Evolutionary conservation across 2,797 vertebrate genomes (phyloP).

Genomic region (Rhadinocentrus ornatus): DNA sequence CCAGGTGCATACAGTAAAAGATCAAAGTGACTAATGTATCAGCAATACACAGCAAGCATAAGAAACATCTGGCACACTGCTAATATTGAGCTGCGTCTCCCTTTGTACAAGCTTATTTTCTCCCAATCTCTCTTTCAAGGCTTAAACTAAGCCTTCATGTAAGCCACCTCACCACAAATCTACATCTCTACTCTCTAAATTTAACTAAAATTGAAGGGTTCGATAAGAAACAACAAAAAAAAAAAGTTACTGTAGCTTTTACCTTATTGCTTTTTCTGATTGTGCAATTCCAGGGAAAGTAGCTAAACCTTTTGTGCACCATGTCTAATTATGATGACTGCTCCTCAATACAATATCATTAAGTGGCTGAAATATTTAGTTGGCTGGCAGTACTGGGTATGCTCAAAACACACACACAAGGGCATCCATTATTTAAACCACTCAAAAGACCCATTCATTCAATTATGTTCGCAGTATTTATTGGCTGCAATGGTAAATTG

Average conservation of each 20-base stretch:
- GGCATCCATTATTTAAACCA: conserved; percentile 58
- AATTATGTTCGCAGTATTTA: conserved; percentile 54
- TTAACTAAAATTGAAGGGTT: conserved; percentile 45
- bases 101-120: conserved; percentile 45
- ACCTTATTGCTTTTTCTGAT: conserved; percentile 26
- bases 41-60: conserved; percentile 14
- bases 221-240: conserved; percentile 30
- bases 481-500: conserved; percentile 59
- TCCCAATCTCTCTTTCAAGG: conserved; percentile 35
- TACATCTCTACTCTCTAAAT: conserved; percentile 46
- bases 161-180: conserved; percentile 52
- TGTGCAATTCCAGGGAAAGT: conserved; percentile 38
- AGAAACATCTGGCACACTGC: conserved; percentile 26
- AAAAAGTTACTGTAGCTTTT: conserved; percentile 37
- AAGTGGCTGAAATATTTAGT: conserved; percentile 61
- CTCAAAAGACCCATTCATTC: conserved; percentile 67
- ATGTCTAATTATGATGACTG: conserved; percentile 45
- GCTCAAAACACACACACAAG: conserved; percentile 60
- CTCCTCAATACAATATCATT: conserved; percentile 49
- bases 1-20: conserved; percentile 17
- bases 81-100: conserved; percentile 40
- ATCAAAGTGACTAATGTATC: conserved; percentile 42
- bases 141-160: conserved; percentile 61
- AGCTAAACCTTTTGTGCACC: conserved; percentile 49
- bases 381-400: conserved; percentile 38